Base-by-base conservation (phyloP, 2,888 invertebrate genomes). In the Oligia strigilis region DNA sequence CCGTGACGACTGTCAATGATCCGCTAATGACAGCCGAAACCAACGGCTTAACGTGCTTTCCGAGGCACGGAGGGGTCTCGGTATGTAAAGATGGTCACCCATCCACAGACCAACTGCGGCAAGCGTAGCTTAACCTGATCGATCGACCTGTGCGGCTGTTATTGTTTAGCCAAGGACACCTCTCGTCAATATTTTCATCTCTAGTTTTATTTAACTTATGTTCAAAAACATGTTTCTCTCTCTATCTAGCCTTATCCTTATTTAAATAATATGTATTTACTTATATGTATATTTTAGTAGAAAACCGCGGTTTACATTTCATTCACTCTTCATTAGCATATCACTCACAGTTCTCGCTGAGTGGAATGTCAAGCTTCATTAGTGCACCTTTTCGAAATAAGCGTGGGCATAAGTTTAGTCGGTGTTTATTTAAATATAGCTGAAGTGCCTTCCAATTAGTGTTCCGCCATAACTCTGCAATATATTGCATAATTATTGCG, bases 351-450 rank as follows among this genome's bases (percentile, higher is more conserved):
- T 66, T 71, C 72, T 52, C 36, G 4, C 46, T 60, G 70, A 71
- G 72, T 67, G 29, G 67, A 77, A 66, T 77, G 81, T 84, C 85
- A 87, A 81, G 85, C 87, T 84, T 87, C 86, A 87, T 86, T 86
- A 86, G 85, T 80, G 75, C 75, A 84, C 77, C 75, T 78, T 79
- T 77, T 78, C 64, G 75, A 72, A 77, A 69, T 83, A 75, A 76
- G 52, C 84, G 80, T 75, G 74, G 75, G 70, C 60, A 58, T 77
- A 73, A 77, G 66, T 80, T 80, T 74, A 74, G 81, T 71, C 19
- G 69, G 77, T 87, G 60, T 73, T 87, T 80, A 83, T 86, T 87
- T 80, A 75, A 83, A 87, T 83, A 55, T 75, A 73, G 64, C 70
- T 73, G 62, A 77, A 79, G 87, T 77, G 62, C 62, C 84, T 83